phyloP scores from a whole-genome alignment of 1,140 invertebrate species.

The Ceratina japonica region DNA sequence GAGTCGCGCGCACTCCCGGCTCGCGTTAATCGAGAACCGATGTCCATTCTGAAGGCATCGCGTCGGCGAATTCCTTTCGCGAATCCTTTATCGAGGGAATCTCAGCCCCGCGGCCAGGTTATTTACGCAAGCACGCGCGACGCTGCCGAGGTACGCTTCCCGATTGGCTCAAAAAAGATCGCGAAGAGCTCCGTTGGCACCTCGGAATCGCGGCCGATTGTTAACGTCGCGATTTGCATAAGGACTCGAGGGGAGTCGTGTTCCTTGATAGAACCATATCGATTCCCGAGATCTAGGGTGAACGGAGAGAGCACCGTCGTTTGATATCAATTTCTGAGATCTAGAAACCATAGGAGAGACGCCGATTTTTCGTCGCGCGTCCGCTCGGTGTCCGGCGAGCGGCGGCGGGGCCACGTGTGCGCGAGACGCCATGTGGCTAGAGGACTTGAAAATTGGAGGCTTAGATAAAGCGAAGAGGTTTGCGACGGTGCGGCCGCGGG shows the following conservation, averaged over 20 bases:
- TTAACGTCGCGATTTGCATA: not conserved
- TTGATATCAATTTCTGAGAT: not conserved
- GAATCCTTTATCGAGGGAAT: not conserved
- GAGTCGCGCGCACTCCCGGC: not conserved
- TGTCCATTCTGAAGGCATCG: not conserved
- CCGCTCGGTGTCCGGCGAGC: not conserved
- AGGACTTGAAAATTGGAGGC: not conserved
- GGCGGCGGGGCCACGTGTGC: no score
- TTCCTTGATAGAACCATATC: not conserved
- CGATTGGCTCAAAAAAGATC: not conserved
- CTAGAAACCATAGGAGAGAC: no score
- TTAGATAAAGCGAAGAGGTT: conserved; percentile 14
- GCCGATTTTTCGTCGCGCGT: not conserved
- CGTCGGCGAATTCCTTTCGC: not conserved
- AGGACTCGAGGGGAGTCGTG: not conserved
- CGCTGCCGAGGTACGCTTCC: not conserved
- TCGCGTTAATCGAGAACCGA: conserved; percentile 43
- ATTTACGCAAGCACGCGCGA: not conserved
- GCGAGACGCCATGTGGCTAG: not conserved
- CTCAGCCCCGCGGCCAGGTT: not conserved
- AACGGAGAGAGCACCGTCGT: not conserved
- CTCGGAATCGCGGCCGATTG: not conserved
- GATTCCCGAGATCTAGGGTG: not conserved
- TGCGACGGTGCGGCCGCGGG: not conserved
- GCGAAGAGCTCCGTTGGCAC: not conserved